phyloP scores from a whole-genome alignment of 1,140 invertebrate species.

The Leptestheria dahalacensis region DNA sequence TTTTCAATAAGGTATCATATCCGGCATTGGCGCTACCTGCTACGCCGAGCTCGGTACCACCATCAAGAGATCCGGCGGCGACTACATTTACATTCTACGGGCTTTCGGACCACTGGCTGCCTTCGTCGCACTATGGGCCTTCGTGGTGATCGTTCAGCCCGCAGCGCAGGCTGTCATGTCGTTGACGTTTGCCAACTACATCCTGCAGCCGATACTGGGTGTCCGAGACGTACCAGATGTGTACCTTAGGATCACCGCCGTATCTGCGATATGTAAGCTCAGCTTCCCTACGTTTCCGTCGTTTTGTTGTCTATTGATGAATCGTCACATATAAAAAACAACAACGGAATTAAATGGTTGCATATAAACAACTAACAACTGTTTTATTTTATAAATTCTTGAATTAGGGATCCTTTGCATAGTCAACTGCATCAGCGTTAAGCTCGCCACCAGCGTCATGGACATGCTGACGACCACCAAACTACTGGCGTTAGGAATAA shows the following conservation, averaged over 20 bases:
- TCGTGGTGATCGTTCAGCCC: constrained; percentile 65
- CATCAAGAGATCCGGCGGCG: constrained; percentile 68
- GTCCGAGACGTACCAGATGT: constrained; percentile 18
- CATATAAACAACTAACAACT: no score
- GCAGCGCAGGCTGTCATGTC: constrained; percentile 69
- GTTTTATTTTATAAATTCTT: neutral
- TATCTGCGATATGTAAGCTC: constrained; percentile 22
- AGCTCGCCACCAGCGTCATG: constrained; percentile 78
- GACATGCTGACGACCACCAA: constrained; percentile 80
- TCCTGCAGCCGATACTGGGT: constrained; percentile 37
- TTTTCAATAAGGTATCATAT: no score
- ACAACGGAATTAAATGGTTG: neutral
- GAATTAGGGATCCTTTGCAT: constrained; percentile 64
- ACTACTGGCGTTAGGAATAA: constrained; percentile 59
- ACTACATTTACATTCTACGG: constrained; percentile 72
- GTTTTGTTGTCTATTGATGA: neutral
- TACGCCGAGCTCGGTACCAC: constrained; percentile 73
- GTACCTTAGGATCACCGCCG: constrained; percentile 23
- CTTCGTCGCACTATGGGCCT: constrained; percentile 76
- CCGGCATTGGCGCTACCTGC: constrained; percentile 57
- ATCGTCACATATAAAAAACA: neutral
- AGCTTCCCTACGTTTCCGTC: neutral
- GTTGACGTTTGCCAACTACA: constrained; percentile 61
- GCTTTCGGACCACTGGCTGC: constrained; percentile 75
- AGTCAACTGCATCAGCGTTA: constrained; percentile 73